Conservation (phyloP, 1,140 invertebrate genomes). For the Lepeophtheirus salmonis region DNA sequence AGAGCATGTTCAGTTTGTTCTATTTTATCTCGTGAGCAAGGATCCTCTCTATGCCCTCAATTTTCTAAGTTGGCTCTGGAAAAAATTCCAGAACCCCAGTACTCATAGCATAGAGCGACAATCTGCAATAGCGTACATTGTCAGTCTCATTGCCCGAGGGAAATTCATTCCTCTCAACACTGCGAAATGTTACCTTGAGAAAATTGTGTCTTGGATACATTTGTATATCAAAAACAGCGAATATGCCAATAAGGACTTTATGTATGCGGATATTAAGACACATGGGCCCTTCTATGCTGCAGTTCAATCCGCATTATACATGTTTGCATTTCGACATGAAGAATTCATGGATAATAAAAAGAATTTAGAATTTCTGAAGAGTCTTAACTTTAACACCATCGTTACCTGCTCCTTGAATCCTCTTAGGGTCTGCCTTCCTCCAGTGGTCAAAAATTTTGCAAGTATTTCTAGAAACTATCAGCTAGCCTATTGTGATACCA, state of each 20-base stretch:
- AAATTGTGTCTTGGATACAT: constrained; percentile 51
- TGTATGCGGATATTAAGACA: constrained; percentile 32
- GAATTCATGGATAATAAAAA: constrained; percentile 56
- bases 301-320: constrained; percentile 73
- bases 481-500: constrained; percentile 70
- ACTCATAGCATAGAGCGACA: constrained; percentile 43
- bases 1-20: constrained; percentile 41
- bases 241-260: constrained; percentile 24
- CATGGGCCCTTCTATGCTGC: constrained; percentile 72
- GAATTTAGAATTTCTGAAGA: constrained; percentile 18
- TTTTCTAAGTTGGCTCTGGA: constrained; percentile 49
- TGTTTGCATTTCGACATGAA: constrained; percentile 64
- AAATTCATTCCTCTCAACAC: constrained; percentile 42
- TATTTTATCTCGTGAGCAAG: constrained; percentile 54
- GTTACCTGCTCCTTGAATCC: constrained; percentile 68
- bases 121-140: constrained; percentile 47
- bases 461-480: constrained; percentile 64
- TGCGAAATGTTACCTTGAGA: constrained; percentile 39
- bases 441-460: constrained; percentile 62
- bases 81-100: constrained; percentile 45
- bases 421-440: constrained; percentile 48
- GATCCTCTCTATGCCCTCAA: constrained; percentile 29
- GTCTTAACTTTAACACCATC: constrained; percentile 56
- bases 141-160: constrained; percentile 49
- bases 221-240: constrained; percentile 38